phyloP scores from a whole-genome alignment of 2,888 invertebrate genomes.

The Pseudanteris insignis region DNA sequence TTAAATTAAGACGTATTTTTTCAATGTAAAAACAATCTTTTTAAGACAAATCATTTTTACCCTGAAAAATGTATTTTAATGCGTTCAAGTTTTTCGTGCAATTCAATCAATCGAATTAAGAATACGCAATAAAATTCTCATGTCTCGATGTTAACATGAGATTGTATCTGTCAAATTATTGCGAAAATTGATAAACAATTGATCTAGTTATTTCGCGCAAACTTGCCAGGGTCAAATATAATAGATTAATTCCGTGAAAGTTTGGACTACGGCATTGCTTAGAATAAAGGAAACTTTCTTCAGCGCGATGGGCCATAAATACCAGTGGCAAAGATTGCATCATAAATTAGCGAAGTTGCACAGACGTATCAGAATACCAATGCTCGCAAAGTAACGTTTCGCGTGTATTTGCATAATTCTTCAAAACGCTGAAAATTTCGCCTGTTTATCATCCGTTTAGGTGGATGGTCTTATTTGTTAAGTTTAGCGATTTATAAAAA shows the following conservation, averaged over 20 bases:
- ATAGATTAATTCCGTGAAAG: slow-evolving; percentile 24
- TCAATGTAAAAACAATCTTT: no score
- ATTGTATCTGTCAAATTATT: no score
- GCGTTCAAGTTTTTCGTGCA: no score
- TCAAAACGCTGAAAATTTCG: neutral
- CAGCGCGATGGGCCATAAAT: slow-evolving; percentile 18
- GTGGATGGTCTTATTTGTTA: no score
- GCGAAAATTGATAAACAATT: slow-evolving; percentile 34
- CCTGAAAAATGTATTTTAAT: no score
- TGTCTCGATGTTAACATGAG: slow-evolving; percentile 10
- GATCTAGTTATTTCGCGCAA: slow-evolving; percentile 19
- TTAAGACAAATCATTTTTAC: no score
- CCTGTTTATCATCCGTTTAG: no score
- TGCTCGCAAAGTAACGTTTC: slow-evolving; percentile 6
- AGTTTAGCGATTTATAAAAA: no score
- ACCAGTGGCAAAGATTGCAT: slow-evolving; percentile 27
- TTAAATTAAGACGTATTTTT: no score
- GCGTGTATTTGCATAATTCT: neutral
- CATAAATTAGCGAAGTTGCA: slow-evolving; percentile 30
- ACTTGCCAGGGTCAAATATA: slow-evolving; percentile 25
- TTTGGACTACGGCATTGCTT: slow-evolving; percentile 11
- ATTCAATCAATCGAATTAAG: no score
- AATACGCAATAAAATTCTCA: no score
- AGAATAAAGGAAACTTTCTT: slow-evolving; percentile 35
- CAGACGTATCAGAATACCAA: slow-evolving; percentile 14